phyloP scores from a whole-genome alignment of 2,888 invertebrate genomes.

The Amiota minor region DNA sequence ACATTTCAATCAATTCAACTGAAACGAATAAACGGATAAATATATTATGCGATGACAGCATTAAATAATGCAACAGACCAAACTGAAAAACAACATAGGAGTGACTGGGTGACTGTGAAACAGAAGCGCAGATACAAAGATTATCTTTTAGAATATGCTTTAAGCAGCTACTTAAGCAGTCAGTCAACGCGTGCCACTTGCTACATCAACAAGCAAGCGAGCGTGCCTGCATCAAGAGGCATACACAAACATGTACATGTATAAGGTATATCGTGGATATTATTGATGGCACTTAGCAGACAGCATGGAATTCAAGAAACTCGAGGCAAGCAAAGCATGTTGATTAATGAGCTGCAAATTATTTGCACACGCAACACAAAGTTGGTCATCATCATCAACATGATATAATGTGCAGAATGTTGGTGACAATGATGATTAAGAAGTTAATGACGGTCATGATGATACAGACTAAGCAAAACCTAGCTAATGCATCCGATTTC shows the following conservation, averaged over 20 bases:
- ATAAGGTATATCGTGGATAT: no score
- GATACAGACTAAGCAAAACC: background rate
- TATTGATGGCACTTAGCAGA: no score
- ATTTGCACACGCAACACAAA: conserved; percentile 5
- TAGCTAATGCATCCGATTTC: no score
- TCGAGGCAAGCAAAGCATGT: background rate
- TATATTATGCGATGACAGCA: conserved; percentile 6
- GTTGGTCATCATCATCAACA: background rate
- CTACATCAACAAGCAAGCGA: conserved; percentile 6
- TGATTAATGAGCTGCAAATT: conserved; percentile 31
- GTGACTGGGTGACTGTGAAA: no score
- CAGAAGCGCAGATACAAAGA: background rate
- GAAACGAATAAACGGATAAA: background rate
- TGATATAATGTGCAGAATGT: no score
- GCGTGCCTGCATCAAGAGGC: background rate
- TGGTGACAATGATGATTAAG: background rate
- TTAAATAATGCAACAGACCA: conserved; percentile 6
- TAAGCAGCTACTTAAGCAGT: background rate
- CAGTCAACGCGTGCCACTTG: conserved; percentile 7
- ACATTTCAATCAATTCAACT: background rate
- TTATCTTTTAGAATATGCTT: background rate
- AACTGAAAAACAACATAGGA: no score
- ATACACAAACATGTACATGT: no score
- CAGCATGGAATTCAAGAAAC: background rate
- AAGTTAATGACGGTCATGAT: background rate